Percentiles rank a stretch among this genome's conserved stretches.
Evolutionary conservation across 2,113 vertebrate species (phyloP).

Genomic region (Galeopterus variegatus): DNA sequence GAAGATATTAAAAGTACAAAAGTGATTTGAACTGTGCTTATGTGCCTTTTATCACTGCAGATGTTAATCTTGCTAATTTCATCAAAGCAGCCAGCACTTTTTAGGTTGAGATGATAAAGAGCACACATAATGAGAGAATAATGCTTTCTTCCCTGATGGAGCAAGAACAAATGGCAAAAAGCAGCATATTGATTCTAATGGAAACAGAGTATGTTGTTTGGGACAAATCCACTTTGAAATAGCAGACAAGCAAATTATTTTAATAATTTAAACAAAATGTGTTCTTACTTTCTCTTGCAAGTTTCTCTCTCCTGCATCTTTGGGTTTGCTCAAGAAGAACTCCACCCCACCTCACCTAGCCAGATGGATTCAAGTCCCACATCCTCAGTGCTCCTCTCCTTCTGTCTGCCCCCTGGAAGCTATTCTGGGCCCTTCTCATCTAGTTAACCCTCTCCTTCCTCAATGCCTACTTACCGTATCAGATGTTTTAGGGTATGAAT

Average conservation of each 20-base stretch:
- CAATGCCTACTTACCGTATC: not conserved
- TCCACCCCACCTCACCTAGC: not conserved
- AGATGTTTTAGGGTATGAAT: not conserved
- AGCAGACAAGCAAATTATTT: not conserved
- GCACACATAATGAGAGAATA: not conserved
- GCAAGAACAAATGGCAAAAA: not conserved
- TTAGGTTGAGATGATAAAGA: not conserved
- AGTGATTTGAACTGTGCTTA: not conserved
- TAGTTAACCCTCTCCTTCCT: not conserved
- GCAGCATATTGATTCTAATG: not conserved
- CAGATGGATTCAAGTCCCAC: not conserved
- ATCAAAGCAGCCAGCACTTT: not conserved
- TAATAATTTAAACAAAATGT: slow-evolving; percentile 48
- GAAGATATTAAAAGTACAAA: not conserved
- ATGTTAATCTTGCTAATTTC: slow-evolving; percentile 46
- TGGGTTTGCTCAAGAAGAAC: not conserved
- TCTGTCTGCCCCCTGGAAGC: not conserved
- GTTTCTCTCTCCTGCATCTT: not conserved
- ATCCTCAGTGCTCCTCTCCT: not conserved
- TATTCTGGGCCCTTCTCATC: not conserved
- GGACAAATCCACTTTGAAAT: slow-evolving; percentile 28
- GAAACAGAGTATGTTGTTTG: not conserved
- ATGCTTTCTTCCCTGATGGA: not conserved
- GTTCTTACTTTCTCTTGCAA: not conserved
- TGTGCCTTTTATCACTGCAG: not conserved